Evolutionary conservation across 2,113 vertebrate genomes (phyloP).

Genomic region (Sinosuthora webbiana): DNA sequence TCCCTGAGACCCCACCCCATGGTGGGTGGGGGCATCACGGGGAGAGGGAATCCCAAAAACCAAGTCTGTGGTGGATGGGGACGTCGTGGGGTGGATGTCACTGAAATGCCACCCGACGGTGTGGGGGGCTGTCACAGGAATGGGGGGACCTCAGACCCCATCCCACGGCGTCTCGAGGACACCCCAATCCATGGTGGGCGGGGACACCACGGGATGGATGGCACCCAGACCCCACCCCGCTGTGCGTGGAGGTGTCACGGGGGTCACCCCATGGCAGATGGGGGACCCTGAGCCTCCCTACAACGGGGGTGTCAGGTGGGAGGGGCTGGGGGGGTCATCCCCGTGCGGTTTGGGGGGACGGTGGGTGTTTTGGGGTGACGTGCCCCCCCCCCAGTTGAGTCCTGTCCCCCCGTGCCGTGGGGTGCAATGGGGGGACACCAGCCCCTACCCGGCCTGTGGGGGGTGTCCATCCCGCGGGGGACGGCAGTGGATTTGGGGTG

Average conservation of each 20-base stretch:
- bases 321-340: no score
- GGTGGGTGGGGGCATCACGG: no score
- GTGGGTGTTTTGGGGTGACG: not conserved
- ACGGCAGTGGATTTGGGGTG: not conserved
- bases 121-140: fast-evolving
- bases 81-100: not conserved
- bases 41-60: not conserved
- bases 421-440: not conserved
- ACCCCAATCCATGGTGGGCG: fast-evolving
- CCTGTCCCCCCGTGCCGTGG: not conserved
- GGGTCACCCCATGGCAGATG: not conserved
- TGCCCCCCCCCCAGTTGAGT: fast-evolving
- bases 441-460: fast-evolving
- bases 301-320: fast-evolving
- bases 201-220: not conserved
- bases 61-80: not conserved
- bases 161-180: not conserved
- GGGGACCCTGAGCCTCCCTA: not conserved
- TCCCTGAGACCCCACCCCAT: fast-evolving
- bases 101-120: fast-evolving
- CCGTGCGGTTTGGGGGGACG: fast-evolving
- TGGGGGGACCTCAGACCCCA: no score
- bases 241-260: fast-evolving
- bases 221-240: not conserved
- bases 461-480: fast-evolving